phyloP scores from a whole-genome alignment of 2,888 invertebrate species.

The Drosophila diplacantha region DNA sequence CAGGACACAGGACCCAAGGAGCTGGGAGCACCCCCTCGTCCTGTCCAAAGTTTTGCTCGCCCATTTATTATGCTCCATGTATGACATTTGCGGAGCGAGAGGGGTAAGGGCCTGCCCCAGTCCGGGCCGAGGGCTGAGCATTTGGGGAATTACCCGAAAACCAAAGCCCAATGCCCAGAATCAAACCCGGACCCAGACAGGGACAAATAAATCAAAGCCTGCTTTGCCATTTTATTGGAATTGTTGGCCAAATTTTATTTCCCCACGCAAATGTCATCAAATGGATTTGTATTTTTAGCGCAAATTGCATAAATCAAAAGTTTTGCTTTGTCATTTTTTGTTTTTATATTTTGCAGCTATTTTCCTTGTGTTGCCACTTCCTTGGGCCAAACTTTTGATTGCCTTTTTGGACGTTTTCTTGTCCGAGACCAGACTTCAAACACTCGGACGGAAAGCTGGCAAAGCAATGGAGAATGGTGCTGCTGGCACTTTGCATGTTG shows the following conservation, averaged over 20 bases:
- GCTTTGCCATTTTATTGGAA: slow-evolving; percentile 64
- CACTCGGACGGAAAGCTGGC: not conserved
- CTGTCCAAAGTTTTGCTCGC: slow-evolving; percentile 31
- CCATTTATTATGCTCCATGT: slow-evolving; percentile 57
- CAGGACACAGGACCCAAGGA: slow-evolving; percentile 3
- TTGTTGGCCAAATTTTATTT: slow-evolving; percentile 62
- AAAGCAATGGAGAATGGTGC: slow-evolving; percentile 15
- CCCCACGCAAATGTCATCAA: slow-evolving; percentile 58
- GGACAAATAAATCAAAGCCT: slow-evolving; percentile 65
- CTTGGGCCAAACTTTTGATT: slow-evolving; percentile 60
- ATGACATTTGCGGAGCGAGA: slow-evolving; percentile 38
- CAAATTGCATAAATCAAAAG: slow-evolving; percentile 68
- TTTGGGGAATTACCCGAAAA: slow-evolving; percentile 51
- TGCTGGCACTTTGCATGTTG: slow-evolving; percentile 41
- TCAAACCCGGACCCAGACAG: slow-evolving; percentile 18
- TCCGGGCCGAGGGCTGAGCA: slow-evolving; percentile 27
- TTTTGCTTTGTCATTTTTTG: slow-evolving; percentile 42
- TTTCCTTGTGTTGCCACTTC: slow-evolving; percentile 18
- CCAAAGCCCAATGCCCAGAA: not conserved
- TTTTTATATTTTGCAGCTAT: slow-evolving; percentile 14
- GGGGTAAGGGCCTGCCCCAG: slow-evolving; percentile 12
- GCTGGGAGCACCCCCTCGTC: slow-evolving; percentile 3
- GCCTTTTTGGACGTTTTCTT: slow-evolving; percentile 53
- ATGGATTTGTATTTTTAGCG: slow-evolving; percentile 66
- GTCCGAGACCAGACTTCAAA: slow-evolving; percentile 44